Conservation (phyloP, 1,140 invertebrate genomes). For the Heliconius melpomene region DNA sequence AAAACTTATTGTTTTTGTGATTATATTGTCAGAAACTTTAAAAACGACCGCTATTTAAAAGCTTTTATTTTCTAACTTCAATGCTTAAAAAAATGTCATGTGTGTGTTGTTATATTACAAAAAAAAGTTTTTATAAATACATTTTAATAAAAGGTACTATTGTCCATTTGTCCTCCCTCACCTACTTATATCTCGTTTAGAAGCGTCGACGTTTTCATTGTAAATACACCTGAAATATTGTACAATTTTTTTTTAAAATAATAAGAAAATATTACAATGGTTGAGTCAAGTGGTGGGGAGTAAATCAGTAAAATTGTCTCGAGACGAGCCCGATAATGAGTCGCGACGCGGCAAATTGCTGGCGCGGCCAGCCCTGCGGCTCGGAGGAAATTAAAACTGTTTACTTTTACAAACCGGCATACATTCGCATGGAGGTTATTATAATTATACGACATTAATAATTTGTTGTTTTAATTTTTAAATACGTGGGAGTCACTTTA, state of each 20-base stretch:
- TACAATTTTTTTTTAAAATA: too few relatives aligned
- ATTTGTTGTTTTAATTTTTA: background rate
- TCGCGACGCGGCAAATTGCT: constrained; percentile 32
- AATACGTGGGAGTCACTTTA: too few relatives aligned
- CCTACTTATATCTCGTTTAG: too few relatives aligned
- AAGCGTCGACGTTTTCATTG: too few relatives aligned
- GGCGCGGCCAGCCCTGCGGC: constrained; percentile 14
- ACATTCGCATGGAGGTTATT: background rate
- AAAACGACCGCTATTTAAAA: too few relatives aligned
- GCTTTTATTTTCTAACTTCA: too few relatives aligned
- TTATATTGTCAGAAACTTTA: background rate
- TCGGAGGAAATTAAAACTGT: constrained; percentile 35
- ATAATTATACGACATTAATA: background rate
- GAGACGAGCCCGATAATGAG: constrained; percentile 31
- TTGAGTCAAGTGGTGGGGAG: background rate
- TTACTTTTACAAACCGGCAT: constrained; percentile 20
- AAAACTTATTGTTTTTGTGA: background rate
- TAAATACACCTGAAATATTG: too few relatives aligned
- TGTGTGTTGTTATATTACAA: too few relatives aligned
- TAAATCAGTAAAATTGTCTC: constrained; percentile 25
- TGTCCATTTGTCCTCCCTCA: too few relatives aligned
- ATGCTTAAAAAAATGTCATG: too few relatives aligned
- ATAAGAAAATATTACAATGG: background rate
- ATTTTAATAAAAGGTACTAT: too few relatives aligned
- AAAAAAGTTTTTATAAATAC: too few relatives aligned